These are phyloP conservation scores for Drosophila antonietae DNA, from an alignment of 2,888 invertebrate genomes.

Conservation along the genomic window DNA sequence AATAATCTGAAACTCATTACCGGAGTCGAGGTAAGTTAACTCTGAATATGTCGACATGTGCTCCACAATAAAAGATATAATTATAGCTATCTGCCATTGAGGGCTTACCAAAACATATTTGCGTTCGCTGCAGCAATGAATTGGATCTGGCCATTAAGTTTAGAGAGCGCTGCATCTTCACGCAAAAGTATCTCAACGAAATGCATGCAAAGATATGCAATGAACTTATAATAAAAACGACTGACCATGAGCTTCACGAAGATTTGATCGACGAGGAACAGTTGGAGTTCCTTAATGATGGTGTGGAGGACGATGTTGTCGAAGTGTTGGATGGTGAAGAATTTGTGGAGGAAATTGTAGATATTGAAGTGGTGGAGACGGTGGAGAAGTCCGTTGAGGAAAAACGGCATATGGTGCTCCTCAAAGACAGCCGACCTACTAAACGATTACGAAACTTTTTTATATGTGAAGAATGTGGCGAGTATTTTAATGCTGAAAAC, in stretches of 20 bases:
- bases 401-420: slow-evolving; percentile 34
- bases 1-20: slow-evolving; percentile 55
- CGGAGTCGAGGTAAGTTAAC: slow-evolving; percentile 56
- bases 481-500: slow-evolving; percentile 32
- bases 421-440: slow-evolving; percentile 25
- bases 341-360: background rate
- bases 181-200: slow-evolving; percentile 59
- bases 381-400: slow-evolving; percentile 1
- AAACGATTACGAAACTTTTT: slow-evolving; percentile 63
- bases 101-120: slow-evolving; percentile 54
- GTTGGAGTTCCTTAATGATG: slow-evolving; percentile 15
- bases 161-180: slow-evolving; percentile 69
- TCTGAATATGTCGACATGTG: background rate
- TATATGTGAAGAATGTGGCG: slow-evolving; percentile 64
- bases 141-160: slow-evolving; percentile 68
- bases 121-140: slow-evolving; percentile 62
- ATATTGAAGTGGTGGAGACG: background rate
- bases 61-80: background rate
- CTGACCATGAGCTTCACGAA: slow-evolving; percentile 43
- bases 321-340: background rate
- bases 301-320: no score
- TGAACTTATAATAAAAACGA: background rate
- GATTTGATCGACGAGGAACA: slow-evolving; percentile 57
- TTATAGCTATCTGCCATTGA: slow-evolving; percentile 39
- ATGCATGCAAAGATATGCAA: slow-evolving; percentile 32